These are phyloP conservation scores for Allophyes oxyacanthae DNA, from an alignment of 2,888 invertebrate species.

Conservation along the genomic window DNA sequence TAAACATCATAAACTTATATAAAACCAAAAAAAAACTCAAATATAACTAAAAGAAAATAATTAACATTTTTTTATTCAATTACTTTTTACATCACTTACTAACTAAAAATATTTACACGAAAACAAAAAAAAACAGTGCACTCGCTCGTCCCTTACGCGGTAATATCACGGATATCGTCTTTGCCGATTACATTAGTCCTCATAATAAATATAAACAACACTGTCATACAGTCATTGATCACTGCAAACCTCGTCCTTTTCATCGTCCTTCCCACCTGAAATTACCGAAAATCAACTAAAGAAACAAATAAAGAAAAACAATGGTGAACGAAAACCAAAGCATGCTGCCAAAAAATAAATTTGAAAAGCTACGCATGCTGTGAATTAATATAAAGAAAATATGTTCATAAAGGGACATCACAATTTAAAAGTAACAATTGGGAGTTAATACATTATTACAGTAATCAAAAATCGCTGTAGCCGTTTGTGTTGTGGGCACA, in stretches of 20 bases:
- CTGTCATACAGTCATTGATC: constrained; percentile 80
- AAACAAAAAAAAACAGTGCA: constrained; percentile 64
- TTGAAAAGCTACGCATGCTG: constrained; percentile 55
- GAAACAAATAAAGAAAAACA: constrained; percentile 68
- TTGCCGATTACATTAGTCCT: constrained; percentile 75
- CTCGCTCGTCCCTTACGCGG: constrained; percentile 79
- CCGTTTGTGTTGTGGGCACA: constrained; percentile 18
- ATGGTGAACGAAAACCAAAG: constrained; percentile 48
- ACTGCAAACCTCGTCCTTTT: constrained; percentile 82
- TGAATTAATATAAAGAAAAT: constrained; percentile 22
- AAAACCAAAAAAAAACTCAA: constrained; percentile 63
- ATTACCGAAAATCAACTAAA: constrained; percentile 81
- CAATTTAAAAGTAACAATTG: constrained; percentile 27
- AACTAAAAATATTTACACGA: constrained; percentile 80
- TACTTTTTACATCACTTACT: constrained; percentile 78
- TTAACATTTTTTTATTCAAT: constrained; percentile 77
- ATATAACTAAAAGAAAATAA: constrained; percentile 73
- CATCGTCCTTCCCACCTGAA: constrained; percentile 87
- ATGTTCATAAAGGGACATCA: constrained; percentile 34
- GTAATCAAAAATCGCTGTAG: constrained; percentile 48
- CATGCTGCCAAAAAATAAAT: constrained; percentile 59
- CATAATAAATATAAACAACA: constrained; percentile 66
- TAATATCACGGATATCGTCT: constrained; percentile 88
- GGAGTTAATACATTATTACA: constrained; percentile 31
- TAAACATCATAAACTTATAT: constrained; percentile 33